Evolutionary conservation across 2,888 invertebrate genomes (phyloP).

Genomic region (Ecliptopera silaceata): DNA sequence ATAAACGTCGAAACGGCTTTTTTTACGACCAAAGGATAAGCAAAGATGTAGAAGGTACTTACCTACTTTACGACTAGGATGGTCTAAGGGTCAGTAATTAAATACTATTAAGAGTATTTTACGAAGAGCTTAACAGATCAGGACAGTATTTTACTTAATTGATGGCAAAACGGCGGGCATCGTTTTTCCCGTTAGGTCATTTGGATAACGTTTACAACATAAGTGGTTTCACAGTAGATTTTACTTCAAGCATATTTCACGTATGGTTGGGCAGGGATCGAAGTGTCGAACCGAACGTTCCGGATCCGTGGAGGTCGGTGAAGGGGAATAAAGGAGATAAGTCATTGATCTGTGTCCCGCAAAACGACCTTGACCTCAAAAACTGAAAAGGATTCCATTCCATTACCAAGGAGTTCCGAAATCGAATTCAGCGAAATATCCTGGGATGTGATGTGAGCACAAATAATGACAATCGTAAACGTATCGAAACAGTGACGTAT

Average conservation of each 20-base stretch:
- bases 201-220: slow-evolving; percentile 1
- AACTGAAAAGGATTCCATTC: slow-evolving; percentile 7
- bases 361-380: slow-evolving; percentile 28
- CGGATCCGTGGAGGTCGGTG: slow-evolving; percentile 23
- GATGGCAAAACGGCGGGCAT: not conserved
- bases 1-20: slow-evolving; percentile 14
- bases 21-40: slow-evolving; percentile 17
- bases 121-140: not conserved
- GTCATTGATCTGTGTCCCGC: slow-evolving; percentile 27
- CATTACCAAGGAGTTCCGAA: not conserved
- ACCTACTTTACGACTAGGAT: slow-evolving; percentile 5
- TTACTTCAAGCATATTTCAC: slow-evolving; percentile 17
- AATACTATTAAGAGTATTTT: not conserved
- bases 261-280: slow-evolving; percentile 17
- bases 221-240: slow-evolving; percentile 7
- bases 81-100: slow-evolving; percentile 2
- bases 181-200: not conserved
- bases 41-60: not conserved
- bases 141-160: not conserved
- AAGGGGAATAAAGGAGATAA: slow-evolving; percentile 26
- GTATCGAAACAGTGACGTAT: too few species aligned
- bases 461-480: too few species aligned
- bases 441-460: too few species aligned
- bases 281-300: slow-evolving; percentile 14
- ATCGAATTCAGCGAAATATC: not conserved